Conservation (phyloP, 2,888 invertebrate species). For the Drosophila testacea region DNA sequence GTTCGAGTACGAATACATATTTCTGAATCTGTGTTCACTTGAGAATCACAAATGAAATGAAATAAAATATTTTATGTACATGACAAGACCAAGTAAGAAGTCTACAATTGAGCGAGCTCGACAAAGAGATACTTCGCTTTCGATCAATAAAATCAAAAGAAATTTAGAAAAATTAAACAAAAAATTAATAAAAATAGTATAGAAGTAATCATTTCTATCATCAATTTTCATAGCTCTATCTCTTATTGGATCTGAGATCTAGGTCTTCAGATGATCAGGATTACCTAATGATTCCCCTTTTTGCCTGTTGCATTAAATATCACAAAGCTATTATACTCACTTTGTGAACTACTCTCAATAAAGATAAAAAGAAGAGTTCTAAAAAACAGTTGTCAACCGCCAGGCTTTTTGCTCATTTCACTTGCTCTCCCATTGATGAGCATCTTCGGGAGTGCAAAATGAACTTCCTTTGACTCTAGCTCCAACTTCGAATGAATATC, state of each 20-base stretch:
- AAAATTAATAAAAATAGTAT: too few species aligned
- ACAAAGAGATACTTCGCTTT: background rate
- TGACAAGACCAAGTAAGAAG: conserved; percentile 35
- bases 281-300: background rate
- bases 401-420: conserved; percentile 74
- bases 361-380: background rate
- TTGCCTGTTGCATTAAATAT: background rate
- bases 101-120: background rate
- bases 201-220: too few species aligned
- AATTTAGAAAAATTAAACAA: too few species aligned
- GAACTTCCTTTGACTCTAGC: conserved; percentile 43
- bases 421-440: conserved; percentile 61
- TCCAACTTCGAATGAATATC: conserved; percentile 47
- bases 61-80: conserved; percentile 71
- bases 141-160: too few species aligned
- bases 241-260: background rate
- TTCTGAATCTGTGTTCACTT: conserved; percentile 49
- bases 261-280: background rate
- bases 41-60: conserved; percentile 72
- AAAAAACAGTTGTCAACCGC: conserved; percentile 59
- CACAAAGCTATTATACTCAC: background rate
- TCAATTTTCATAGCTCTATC: too few species aligned
- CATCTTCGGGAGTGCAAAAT: conserved; percentile 43
- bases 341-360: too few species aligned
- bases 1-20: conserved; percentile 18